Conservation (phyloP, 1,140 invertebrate genomes). For the Oryzaephilus surinamensis region DNA sequence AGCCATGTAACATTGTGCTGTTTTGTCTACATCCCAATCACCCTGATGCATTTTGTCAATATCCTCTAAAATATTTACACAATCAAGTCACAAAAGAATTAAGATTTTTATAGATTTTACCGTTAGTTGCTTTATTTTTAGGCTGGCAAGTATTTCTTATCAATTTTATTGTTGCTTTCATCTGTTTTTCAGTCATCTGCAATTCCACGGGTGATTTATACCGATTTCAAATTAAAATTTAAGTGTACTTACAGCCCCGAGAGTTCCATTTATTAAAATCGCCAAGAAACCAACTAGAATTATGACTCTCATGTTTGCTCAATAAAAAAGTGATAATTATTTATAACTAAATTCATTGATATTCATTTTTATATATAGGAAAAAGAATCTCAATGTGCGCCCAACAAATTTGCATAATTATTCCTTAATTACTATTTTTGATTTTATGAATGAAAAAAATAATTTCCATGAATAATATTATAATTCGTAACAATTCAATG, state of each 20-base stretch:
- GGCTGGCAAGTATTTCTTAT: conserved; percentile 32
- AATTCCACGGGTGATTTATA: conserved; percentile 9
- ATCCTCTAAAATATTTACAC: conserved; percentile 15
- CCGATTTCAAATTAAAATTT: not conserved
- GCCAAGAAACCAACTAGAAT: not conserved
- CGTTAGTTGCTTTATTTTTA: conserved; percentile 30
- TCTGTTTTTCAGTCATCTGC: conserved; percentile 30
- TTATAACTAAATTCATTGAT: not conserved
- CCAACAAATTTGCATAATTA: not conserved
- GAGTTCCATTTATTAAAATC: not conserved
- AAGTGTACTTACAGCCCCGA: not conserved
- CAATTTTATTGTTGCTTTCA: conserved; percentile 27
- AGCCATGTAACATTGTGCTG: conserved; percentile 20
- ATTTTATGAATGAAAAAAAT: no score
- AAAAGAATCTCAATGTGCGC: not conserved
- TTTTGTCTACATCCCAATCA: conserved; percentile 19
- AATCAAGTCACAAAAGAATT: not conserved
- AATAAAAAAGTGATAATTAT: not conserved
- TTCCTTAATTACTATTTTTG: not conserved
- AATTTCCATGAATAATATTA: no score
- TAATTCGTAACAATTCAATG: no score
- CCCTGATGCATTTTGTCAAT: conserved; percentile 22
- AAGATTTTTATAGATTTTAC: conserved; percentile 17
- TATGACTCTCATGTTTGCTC: not conserved
- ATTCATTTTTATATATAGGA: no score